Evolutionary conservation across 1,140 invertebrate species (phyloP).

Genomic region (Thereuonema tuberculata): DNA sequence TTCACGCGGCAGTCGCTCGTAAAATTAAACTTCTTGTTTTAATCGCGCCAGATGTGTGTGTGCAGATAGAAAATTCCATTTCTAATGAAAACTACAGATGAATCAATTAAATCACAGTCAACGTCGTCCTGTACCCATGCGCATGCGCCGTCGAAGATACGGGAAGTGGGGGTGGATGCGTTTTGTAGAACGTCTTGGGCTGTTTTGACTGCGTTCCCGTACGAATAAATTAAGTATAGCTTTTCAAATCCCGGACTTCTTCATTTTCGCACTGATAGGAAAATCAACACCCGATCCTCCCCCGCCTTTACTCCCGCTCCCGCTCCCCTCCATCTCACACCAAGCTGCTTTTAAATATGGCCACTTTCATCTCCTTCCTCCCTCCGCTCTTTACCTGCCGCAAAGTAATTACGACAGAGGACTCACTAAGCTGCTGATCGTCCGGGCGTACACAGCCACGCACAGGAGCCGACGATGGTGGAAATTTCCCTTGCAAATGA

Average conservation of each 20-base stretch:
- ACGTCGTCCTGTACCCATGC: no score
- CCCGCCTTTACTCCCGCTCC: neutral
- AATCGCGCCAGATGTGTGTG: constrained; percentile 9
- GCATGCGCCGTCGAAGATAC: neutral
- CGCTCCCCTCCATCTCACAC: neutral
- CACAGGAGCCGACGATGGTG: neutral
- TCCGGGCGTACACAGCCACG: neutral
- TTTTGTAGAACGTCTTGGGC: no score
- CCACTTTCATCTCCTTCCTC: neutral
- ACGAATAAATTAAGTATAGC: no score
- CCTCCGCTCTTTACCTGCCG: neutral
- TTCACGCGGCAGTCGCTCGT: neutral
- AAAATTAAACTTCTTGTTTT: constrained; percentile 4
- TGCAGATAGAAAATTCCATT: constrained; percentile 5
- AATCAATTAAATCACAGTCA: constrained; percentile 1
- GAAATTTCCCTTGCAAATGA: constrained; percentile 3
- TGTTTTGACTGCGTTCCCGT: no score
- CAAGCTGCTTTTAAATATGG: neutral
- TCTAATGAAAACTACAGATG: neutral
- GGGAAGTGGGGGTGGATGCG: neutral
- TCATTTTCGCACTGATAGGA: neutral
- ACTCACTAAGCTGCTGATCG: neutral
- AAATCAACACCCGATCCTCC: neutral
- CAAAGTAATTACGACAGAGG: neutral
- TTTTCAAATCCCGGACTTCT: no score